phyloP scores from a whole-genome alignment of 1,140 invertebrate genomes.

The Drosophila saltans region DNA sequence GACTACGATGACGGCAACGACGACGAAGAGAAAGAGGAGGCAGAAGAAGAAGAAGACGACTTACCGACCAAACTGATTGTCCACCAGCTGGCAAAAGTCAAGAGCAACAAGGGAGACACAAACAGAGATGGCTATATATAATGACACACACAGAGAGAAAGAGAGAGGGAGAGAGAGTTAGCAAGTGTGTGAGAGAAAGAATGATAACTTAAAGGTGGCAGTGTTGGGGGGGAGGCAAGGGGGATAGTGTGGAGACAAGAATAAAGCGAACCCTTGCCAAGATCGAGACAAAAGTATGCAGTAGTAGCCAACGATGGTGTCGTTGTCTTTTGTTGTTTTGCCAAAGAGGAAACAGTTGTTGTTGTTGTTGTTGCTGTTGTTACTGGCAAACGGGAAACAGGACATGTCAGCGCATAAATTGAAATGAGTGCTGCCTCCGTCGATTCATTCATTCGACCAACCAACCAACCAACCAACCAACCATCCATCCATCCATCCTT shows the following conservation, averaged over 20 bases:
- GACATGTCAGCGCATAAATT: constrained; percentile 79
- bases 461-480: no score
- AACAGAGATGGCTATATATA: constrained; percentile 27
- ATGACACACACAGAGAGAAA: background rate
- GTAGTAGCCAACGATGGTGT: constrained; percentile 34
- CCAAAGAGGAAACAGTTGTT: constrained; percentile 75
- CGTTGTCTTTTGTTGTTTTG: constrained; percentile 23
- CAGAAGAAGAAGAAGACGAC: background rate
- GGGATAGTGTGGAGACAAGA: background rate
- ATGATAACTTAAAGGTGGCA: no score
- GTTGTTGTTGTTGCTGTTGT: constrained; percentile 33
- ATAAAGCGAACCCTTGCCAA: constrained; percentile 53
- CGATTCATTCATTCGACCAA: background rate
- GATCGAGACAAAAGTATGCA: constrained; percentile 31
- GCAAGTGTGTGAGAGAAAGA: no score
- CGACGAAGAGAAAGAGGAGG: background rate
- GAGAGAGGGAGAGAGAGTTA: background rate
- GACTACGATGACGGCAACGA: background rate
- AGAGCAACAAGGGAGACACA: constrained; percentile 44
- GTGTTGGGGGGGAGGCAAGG: background rate
- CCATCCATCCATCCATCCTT: no score
- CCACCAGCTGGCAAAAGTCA: constrained; percentile 45
- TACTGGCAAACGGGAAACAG: constrained; percentile 69
- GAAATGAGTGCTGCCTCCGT: constrained; percentile 43
- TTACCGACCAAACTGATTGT: constrained; percentile 21